These are phyloP conservation scores for Orgyia antiqua DNA, from an alignment of 2,888 invertebrate species.

Conservation along the genomic window DNA sequence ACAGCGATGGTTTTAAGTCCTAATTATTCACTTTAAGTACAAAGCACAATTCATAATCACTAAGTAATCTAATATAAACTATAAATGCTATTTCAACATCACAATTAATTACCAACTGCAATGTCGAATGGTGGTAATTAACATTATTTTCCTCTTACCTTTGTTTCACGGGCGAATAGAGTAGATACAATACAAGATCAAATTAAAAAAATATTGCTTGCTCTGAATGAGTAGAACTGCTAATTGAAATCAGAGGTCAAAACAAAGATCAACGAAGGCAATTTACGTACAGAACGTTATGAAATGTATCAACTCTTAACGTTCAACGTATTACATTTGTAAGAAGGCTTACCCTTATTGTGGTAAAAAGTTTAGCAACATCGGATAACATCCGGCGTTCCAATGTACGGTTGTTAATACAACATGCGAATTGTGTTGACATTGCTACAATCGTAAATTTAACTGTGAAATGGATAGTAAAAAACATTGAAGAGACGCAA, in stretches of 20 bases:
- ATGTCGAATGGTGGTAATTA: too few relatives aligned
- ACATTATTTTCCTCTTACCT: slow-evolving; percentile 1
- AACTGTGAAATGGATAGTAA: slow-evolving; percentile 41
- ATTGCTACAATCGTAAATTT: slow-evolving; percentile 24
- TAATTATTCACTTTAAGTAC: too few relatives aligned
- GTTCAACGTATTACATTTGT: slow-evolving; percentile 7
- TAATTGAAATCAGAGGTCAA: slow-evolving; percentile 31
- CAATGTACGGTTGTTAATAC: slow-evolving; percentile 13
- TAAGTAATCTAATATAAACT: too few relatives aligned
- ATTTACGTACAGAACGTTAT: slow-evolving; percentile 18
- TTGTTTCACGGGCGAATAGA: slow-evolving; percentile 6
- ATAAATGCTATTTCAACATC: too few relatives aligned
- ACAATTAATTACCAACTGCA: too few relatives aligned
- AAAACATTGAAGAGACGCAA: slow-evolving; percentile 59
- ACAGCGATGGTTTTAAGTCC: too few relatives aligned
- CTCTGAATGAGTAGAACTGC: slow-evolving; percentile 9
- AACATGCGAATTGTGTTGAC: slow-evolving; percentile 16
- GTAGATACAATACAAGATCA: slow-evolving; percentile 3
- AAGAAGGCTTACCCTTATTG: slow-evolving; percentile 9
- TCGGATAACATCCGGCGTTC: slow-evolving; percentile 13
- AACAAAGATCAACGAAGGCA: slow-evolving; percentile 31
- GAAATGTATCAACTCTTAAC: slow-evolving; percentile 1
- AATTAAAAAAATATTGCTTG: not conserved
- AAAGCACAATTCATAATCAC: too few relatives aligned
- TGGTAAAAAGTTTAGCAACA: slow-evolving; percentile 16